Base-by-base conservation (phyloP, 2,797 vertebrate genomes). In the Xyrichtys novacula region DNA sequence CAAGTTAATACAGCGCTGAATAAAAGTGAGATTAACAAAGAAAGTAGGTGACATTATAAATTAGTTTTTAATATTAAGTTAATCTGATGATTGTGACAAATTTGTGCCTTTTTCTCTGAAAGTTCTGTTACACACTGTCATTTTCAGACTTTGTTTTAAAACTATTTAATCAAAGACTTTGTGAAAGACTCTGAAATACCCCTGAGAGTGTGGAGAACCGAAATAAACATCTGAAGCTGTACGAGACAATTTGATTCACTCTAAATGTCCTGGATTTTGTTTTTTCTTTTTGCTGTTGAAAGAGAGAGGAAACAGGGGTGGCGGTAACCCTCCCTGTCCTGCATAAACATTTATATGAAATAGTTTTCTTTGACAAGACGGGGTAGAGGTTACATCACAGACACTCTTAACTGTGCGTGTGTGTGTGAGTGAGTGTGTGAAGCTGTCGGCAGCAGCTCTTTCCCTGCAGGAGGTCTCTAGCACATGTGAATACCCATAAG, bases 301-400 rank as follows among this genome's bases (percentile, higher is more conserved):
- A 79, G 71, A 54, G 42, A 65, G 53, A 32, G 49, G 47, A 71
- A 74, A 56, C 76, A 61, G 55, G 43, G 47, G 57, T 73, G 47
- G 56, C 4, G 14, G 48, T 55, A 66, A 71, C 54, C 71, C 49
- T 73, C 26, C 34, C 48, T 75, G 69, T 83, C 83, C 64, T 73
- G 65, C 70, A 81, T 82, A 77, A 78, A 77, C 66, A 85, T 76
- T 81, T 78, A 71, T 82, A 78, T 74, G 71, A 78, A 84, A 88
- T 69, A 66, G 12, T 64, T 71, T 80, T 71, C 47, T 42, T 40
- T 86, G 84, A 85, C 81, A 84, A 80, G 76, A 56, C 78, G 69
- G 76, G 71, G 71, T 74, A 87, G 75, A 88, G 83, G 85, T 91
- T 83, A 85, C 79, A 68, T 86, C 68, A 74, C 58, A 64, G 61